Percentiles rank a stretch among this genome's conserved stretches.
phyloP scores from a whole-genome alignment of 2,888 invertebrate species.

The Rosalia funebris region DNA sequence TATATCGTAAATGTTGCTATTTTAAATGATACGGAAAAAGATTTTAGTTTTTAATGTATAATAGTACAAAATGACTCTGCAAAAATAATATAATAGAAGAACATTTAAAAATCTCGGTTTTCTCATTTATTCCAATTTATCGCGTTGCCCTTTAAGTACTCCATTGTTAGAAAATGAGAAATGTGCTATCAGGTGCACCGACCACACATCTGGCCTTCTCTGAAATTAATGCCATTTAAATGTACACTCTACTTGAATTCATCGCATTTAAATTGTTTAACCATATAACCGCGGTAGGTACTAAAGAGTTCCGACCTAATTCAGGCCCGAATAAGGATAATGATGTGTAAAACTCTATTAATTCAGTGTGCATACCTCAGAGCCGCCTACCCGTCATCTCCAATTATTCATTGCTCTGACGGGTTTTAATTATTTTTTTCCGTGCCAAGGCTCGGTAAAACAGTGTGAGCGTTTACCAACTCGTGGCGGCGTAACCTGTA shows the following conservation, averaged over 20 bases:
- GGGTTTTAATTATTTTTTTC: constrained; percentile 28
- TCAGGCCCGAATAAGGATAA: constrained; percentile 16
- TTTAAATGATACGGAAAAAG: no score
- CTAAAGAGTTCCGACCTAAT: constrained; percentile 13
- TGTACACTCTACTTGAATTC: background rate
- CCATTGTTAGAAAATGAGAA: background rate
- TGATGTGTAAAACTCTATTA: constrained; percentile 23
- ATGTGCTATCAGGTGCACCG: background rate
- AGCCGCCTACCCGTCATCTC: background rate
- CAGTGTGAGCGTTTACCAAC: constrained; percentile 6
- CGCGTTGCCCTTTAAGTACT: background rate
- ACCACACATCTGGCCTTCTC: background rate
- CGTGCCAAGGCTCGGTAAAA: background rate
- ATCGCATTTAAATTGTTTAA: background rate
- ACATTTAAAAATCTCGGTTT: no score
- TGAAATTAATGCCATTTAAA: constrained; percentile 5
- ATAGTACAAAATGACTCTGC: no score
- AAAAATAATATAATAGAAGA: no score
- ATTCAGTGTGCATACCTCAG: constrained; percentile 4
- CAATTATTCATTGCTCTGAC: constrained; percentile 18
- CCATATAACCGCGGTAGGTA: background rate
- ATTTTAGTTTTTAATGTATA: no score
- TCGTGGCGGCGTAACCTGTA: background rate
- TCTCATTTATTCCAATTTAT: no score
- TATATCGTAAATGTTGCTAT: no score